phyloP scores from a whole-genome alignment of 2,113 vertebrate genomes.

The Poeciliopsis prolifica region DNA sequence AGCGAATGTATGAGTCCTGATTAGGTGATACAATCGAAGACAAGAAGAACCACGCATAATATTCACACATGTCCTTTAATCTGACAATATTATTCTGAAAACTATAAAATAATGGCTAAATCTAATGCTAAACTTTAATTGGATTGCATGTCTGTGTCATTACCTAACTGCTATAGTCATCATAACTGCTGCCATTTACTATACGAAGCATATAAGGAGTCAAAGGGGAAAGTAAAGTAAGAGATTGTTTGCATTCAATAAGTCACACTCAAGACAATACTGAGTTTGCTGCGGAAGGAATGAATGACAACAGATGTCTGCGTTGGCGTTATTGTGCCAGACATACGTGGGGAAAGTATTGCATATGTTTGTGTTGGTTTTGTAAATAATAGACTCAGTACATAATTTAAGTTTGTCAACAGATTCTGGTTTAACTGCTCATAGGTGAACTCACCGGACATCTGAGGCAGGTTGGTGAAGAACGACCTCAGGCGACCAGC shows the following conservation, averaged over 20 bases:
- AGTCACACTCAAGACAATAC: constrained; percentile 17
- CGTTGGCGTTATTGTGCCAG: constrained; percentile 3
- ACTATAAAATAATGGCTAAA: not conserved
- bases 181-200: not conserved
- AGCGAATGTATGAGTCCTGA: constrained; percentile 38
- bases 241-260: not conserved
- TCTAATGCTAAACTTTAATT: not conserved
- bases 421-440: not conserved
- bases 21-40: constrained; percentile 29
- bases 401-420: constrained; percentile 5
- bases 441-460: constrained; percentile 84
- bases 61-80: not conserved
- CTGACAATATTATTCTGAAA: not conserved
- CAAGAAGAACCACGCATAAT: constrained; percentile 46
- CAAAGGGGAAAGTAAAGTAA: not conserved
- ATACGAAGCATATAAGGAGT: not conserved
- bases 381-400: constrained; percentile 10
- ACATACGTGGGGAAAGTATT: not conserved
- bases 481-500: constrained; percentile 87
- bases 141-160: not conserved
- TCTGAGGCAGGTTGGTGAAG: constrained; percentile 83
- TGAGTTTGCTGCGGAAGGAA: constrained; percentile 1
- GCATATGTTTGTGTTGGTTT: constrained; percentile 21
- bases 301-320: constrained; percentile 44
- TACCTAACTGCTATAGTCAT: not conserved